Evolutionary conservation across 2,113 vertebrate species (phyloP).

Genomic region (Hassar affinis): DNA sequence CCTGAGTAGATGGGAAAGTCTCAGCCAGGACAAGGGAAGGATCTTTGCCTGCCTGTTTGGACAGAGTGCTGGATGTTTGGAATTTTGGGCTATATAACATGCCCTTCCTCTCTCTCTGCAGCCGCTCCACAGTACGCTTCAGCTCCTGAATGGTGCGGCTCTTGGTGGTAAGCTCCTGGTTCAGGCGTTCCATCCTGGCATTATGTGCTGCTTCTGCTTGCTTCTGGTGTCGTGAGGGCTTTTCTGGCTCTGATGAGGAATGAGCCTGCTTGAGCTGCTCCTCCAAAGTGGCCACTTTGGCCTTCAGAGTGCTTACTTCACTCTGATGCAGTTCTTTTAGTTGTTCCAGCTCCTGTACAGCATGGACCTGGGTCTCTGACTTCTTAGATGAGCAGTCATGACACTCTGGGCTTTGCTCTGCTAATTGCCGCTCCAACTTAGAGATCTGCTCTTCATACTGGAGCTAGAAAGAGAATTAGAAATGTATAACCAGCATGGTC

Average conservation of each 20-base stretch:
- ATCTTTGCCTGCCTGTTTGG: conserved; percentile 37
- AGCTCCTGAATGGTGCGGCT: conserved; percentile 82
- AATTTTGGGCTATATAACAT: conserved; percentile 69
- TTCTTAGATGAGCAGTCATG: conserved; percentile 26
- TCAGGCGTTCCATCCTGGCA: conserved; percentile 76
- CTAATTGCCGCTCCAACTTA: conserved; percentile 80
- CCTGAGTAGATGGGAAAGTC: conserved; percentile 59
- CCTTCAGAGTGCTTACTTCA: conserved; percentile 60
- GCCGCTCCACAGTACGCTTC: conserved; percentile 81
- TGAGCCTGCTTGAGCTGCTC: conserved; percentile 73
- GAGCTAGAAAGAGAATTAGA: conserved; percentile 70
- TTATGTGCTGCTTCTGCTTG: conserved; percentile 74
- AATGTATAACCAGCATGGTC: background rate
- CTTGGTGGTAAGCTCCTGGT: conserved; percentile 80
- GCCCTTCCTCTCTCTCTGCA: conserved; percentile 82
- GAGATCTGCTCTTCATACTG: conserved; percentile 85
- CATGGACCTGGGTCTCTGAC: conserved; percentile 45
- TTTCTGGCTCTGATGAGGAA: conserved; percentile 60
- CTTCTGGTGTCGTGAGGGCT: conserved; percentile 60
- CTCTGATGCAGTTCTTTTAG: conserved; percentile 67
- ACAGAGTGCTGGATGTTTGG: conserved; percentile 8
- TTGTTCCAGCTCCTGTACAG: conserved; percentile 72
- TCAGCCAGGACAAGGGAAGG: background rate
- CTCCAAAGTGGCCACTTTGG: conserved; percentile 70
- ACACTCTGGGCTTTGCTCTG: conserved; percentile 60